Evolutionary conservation across 2,888 invertebrate genomes (phyloP).

Genomic region (Yponomeuta plumbellus): DNA sequence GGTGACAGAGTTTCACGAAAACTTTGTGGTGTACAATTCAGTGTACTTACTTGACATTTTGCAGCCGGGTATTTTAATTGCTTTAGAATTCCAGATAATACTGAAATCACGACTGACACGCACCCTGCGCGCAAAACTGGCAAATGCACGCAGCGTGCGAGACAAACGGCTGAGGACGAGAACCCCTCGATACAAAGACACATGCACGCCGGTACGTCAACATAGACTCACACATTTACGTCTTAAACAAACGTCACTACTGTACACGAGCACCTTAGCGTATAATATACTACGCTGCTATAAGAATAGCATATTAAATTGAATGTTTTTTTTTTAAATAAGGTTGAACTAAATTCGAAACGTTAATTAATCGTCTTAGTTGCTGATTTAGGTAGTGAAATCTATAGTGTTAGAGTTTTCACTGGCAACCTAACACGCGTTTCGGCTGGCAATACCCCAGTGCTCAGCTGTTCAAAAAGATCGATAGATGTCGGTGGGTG

Average conservation of each 20-base stretch:
- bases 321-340: background rate
- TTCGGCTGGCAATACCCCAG: constrained; percentile 43
- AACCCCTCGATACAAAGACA: constrained; percentile 36
- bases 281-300: background rate
- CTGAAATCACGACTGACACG: constrained; percentile 61
- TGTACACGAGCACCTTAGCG: background rate
- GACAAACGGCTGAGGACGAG: constrained; percentile 15
- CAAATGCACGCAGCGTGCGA: constrained; percentile 52
- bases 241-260: background rate
- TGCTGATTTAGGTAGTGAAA: background rate
- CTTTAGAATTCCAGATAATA: constrained; percentile 67
- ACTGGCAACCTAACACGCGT: constrained; percentile 6
- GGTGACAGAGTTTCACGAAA: too few relatives aligned
- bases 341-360: background rate
- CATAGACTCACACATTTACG: constrained; percentile 31
- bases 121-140: constrained; percentile 62
- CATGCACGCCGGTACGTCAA: constrained; percentile 24
- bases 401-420: background rate
- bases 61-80: constrained; percentile 63
- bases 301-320: background rate
- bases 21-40: background rate
- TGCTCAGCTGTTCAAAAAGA: constrained; percentile 63
- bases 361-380: too few relatives aligned
- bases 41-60: constrained; percentile 68
- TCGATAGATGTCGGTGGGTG: constrained; percentile 75